Evolutionary conservation across 2,888 invertebrate genomes (phyloP).

Genomic region (Cataglyphis albicans): DNA sequence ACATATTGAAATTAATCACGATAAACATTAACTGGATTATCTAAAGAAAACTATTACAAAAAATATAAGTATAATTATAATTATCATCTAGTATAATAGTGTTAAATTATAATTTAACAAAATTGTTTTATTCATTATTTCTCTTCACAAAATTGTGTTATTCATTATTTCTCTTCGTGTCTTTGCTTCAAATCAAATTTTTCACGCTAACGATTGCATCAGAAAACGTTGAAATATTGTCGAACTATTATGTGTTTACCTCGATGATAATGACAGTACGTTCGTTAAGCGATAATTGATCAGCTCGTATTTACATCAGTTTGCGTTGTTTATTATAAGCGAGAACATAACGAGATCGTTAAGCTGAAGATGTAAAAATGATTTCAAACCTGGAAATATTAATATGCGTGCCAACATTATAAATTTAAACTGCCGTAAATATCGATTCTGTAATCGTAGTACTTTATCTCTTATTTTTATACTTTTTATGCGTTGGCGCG

Average conservation of each 20-base stretch:
- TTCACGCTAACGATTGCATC: slow-evolving; percentile 12
- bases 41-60: neutral
- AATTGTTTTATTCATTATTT: slow-evolving; percentile 11
- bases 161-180: neutral
- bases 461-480: slow-evolving; percentile 17
- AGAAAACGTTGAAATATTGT: slow-evolving; percentile 14
- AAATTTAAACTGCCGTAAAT: slow-evolving; percentile 35
- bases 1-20: neutral
- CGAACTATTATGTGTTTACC: neutral
- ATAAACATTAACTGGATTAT: neutral
- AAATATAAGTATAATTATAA: neutral
- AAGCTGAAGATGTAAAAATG: neutral
- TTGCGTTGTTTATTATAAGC: slow-evolving; percentile 20
- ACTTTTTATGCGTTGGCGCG: neutral
- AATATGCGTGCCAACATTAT: neutral
- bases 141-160: neutral
- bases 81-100: neutral
- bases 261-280: slow-evolving; percentile 22
- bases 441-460: neutral
- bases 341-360: slow-evolving; percentile 31
- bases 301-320: neutral
- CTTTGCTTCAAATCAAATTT: slow-evolving; percentile 7
- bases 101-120: neutral
- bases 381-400: neutral
- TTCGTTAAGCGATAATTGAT: slow-evolving; percentile 47